These are phyloP conservation scores for Miichthys miiuy DNA, from an alignment of 2,797 vertebrate species.

Conservation along the genomic window DNA sequence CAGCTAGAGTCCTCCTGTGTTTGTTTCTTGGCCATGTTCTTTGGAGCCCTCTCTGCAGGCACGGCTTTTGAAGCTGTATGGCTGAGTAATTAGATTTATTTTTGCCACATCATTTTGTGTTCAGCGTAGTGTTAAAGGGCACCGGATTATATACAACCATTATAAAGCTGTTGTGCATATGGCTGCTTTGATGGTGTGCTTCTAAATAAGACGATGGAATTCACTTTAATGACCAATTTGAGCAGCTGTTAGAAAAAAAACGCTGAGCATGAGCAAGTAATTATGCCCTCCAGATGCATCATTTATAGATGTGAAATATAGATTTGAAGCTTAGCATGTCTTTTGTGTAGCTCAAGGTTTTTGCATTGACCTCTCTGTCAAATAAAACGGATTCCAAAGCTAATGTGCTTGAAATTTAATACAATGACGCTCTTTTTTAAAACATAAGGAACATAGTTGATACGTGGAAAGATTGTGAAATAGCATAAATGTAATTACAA, in stretches of 20 bases:
- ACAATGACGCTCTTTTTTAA: not conserved
- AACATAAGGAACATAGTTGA: conserved; percentile 6
- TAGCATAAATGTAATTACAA: not conserved
- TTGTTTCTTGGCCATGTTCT: conserved; percentile 66
- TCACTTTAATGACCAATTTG: conserved; percentile 73
- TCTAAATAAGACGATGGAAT: conserved; percentile 67
- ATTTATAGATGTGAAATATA: conserved; percentile 53
- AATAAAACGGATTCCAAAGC: conserved; percentile 13
- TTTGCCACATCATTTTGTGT: conserved; percentile 79
- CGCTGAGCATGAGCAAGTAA: conserved; percentile 36
- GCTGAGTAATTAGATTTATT: conserved; percentile 81
- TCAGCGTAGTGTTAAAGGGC: conserved; percentile 79
- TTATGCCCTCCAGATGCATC: conserved; percentile 45
- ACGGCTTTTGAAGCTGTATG: conserved; percentile 72
- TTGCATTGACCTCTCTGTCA: conserved; percentile 27
- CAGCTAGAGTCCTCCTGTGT: conserved; percentile 58
- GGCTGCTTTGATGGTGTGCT: conserved; percentile 68
- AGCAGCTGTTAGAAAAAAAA: conserved; percentile 43
- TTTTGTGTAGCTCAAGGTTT: conserved; percentile 39
- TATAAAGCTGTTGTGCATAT: conserved; percentile 75
- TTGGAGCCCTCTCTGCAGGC: conserved; percentile 58
- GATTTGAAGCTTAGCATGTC: conserved; percentile 44
- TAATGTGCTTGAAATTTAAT: conserved; percentile 17
- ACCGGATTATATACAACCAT: conserved; percentile 75
- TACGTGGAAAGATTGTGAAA: not conserved